Evolutionary conservation across 2,797 vertebrate species (phyloP).

Genomic region (Molothrus aeneus): DNA sequence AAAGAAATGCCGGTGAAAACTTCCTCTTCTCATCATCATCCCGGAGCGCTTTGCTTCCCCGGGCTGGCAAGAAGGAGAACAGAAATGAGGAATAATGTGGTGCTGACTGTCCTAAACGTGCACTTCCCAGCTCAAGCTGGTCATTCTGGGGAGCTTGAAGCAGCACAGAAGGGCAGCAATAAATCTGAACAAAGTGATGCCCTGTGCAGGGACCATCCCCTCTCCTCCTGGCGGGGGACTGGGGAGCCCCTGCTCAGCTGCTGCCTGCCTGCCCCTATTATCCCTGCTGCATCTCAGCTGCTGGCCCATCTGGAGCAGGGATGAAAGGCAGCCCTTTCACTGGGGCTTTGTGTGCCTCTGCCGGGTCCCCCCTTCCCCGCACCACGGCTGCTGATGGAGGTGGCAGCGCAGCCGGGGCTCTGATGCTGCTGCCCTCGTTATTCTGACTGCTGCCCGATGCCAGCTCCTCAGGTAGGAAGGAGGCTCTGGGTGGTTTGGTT

Average conservation of each 20-base stretch:
- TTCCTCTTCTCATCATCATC: neutral
- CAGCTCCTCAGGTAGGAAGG: conserved; percentile 1
- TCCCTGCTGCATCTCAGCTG: conserved; percentile 69
- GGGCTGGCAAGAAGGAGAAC: neutral
- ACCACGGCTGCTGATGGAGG: neutral
- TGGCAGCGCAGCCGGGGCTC: neutral
- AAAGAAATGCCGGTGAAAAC: neutral
- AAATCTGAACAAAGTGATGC: conserved; percentile 34
- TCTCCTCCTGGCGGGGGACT: neutral
- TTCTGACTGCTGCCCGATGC: neutral
- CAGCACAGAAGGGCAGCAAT: neutral
- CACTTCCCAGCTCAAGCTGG: neutral
- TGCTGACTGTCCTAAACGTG: neutral
- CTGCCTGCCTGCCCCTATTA: conserved; percentile 7
- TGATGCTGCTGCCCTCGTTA: conserved; percentile 4
- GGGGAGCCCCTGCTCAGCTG: conserved; percentile 26
- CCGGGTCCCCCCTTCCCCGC: neutral
- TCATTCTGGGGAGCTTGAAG: neutral
- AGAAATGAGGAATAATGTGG: neutral
- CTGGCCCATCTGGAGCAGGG: conserved; percentile 75
- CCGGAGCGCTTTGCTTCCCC: fast-evolving
- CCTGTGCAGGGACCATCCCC: neutral
- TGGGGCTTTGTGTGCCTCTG: conserved; percentile 65
- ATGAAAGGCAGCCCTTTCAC: conserved; percentile 66
- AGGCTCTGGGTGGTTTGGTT: neutral